Evolutionary conservation across 1,140 invertebrate genomes (phyloP).

Genomic region (Metaphire vulgaris): DNA sequence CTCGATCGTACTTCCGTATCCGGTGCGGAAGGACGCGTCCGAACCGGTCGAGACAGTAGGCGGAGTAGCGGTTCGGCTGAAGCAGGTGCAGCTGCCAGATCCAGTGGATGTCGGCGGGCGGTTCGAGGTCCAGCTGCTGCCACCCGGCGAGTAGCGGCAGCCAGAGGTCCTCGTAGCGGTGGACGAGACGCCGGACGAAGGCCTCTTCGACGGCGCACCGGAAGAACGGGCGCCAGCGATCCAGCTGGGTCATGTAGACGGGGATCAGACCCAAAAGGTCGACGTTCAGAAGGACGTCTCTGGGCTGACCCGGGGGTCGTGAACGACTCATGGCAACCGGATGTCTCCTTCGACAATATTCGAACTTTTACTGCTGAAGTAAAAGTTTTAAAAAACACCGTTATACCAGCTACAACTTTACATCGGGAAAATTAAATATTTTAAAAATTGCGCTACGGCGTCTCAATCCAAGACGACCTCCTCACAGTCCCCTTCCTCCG

Average conservation of each 20-base stretch:
- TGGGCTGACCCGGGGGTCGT: not conserved
- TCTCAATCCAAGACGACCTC: too few relatives aligned
- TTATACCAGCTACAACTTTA: too few relatives aligned
- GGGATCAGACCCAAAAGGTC: not conserved
- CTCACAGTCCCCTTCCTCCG: too few relatives aligned
- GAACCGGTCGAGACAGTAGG: conserved; percentile 21
- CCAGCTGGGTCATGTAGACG: not conserved
- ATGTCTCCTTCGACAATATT: not conserved
- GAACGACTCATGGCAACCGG: not conserved
- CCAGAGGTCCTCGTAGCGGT: conserved; percentile 27
- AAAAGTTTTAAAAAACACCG: not conserved
- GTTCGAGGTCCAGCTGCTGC: conserved; percentile 25
- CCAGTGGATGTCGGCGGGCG: conserved; percentile 29
- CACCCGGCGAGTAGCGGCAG: conserved; percentile 22
- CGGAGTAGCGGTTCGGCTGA: conserved; percentile 21
- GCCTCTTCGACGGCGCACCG: not conserved
- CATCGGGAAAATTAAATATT: too few relatives aligned
- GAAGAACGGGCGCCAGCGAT: not conserved
- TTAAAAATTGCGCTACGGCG: too few relatives aligned
- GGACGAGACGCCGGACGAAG: not conserved
- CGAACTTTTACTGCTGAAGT: not conserved
- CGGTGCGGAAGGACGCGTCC: conserved; percentile 23
- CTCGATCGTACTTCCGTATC: conserved; percentile 6
- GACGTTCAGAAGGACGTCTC: not conserved
- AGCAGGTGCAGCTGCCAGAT: conserved; percentile 31